Percentiles rank a stretch among this genome's conserved stretches.
phyloP scores from a whole-genome alignment of 2,113 vertebrate genomes.

The Eudyptes chrysolophus region DNA sequence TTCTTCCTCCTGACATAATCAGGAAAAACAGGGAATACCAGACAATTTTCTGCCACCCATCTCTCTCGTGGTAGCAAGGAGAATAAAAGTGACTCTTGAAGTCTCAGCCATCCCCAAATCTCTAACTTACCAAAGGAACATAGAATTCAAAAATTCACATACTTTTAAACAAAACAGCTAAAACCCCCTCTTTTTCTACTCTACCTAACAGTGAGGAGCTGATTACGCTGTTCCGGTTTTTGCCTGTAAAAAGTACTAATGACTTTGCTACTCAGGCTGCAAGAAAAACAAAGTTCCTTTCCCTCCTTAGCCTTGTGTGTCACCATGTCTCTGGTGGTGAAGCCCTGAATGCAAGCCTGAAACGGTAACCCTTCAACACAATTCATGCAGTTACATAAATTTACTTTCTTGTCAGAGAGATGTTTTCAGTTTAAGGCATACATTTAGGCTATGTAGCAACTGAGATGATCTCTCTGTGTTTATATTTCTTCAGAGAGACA shows the following conservation, averaged over 20 bases:
- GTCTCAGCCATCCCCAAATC: neutral
- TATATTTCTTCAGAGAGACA: conserved; percentile 18
- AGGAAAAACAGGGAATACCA: neutral
- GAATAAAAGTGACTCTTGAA: neutral
- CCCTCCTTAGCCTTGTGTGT: neutral
- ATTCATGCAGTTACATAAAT: neutral
- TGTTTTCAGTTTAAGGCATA: conserved; percentile 37
- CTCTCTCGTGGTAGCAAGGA: neutral
- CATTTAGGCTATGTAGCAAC: conserved; percentile 24
- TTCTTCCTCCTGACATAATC: neutral
- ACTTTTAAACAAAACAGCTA: neutral
- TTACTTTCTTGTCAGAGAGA: conserved; percentile 13
- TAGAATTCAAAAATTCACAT: neutral
- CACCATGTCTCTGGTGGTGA: neutral
- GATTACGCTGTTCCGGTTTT: neutral
- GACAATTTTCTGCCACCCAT: neutral
- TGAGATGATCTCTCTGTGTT: neutral
- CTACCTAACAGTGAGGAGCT: neutral
- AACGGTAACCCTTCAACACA: neutral
- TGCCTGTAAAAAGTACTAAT: neutral
- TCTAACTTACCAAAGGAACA: neutral
- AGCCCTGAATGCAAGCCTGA: neutral
- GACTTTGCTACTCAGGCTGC: neutral
- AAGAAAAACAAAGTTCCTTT: neutral
- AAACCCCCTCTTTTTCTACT: neutral